phyloP scores from a whole-genome alignment of 1,140 invertebrate species.

The Apis cerana region DNA sequence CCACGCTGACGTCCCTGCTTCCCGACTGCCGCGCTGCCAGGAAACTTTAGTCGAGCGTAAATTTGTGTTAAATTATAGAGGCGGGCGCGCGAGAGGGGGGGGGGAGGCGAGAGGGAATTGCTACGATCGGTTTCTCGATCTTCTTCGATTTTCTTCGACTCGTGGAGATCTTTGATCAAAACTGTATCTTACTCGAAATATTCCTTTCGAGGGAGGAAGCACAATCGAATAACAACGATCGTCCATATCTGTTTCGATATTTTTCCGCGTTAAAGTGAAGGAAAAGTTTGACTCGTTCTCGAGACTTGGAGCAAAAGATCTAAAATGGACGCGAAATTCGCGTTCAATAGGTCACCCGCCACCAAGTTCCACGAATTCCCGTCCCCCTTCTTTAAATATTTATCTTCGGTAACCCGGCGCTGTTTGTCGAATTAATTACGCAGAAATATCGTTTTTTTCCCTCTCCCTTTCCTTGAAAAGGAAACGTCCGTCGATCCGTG shows the following conservation, averaged over 20 bases:
- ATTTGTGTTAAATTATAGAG: slow-evolving; percentile 47
- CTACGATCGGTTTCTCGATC: neutral
- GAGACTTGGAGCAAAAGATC: no score
- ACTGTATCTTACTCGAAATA: no score
- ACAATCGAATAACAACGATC: no score
- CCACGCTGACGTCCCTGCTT: slow-evolving; percentile 28
- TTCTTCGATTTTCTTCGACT: neutral
- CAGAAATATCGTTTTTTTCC: slow-evolving; percentile 9
- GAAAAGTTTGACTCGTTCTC: no score
- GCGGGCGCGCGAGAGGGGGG: no score
- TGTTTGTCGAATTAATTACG: slow-evolving; percentile 45
- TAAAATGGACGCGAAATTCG: neutral
- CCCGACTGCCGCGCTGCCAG: slow-evolving; percentile 20
- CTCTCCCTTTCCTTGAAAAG: no score
- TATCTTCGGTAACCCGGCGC: neutral
- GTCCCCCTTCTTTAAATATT: slow-evolving; percentile 24
- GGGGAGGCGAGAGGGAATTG: neutral
- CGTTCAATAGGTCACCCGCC: no score
- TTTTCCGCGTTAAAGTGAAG: no score
- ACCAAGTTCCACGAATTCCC: neutral
- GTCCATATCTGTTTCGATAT: no score
- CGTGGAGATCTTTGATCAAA: neutral
- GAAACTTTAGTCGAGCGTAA: slow-evolving; percentile 48
- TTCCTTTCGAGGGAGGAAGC: no score
- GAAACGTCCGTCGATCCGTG: neutral